These are phyloP conservation scores for Clarias pachynema DNA, from an alignment of 2,797 vertebrate genomes.

Conservation along the genomic window DNA sequence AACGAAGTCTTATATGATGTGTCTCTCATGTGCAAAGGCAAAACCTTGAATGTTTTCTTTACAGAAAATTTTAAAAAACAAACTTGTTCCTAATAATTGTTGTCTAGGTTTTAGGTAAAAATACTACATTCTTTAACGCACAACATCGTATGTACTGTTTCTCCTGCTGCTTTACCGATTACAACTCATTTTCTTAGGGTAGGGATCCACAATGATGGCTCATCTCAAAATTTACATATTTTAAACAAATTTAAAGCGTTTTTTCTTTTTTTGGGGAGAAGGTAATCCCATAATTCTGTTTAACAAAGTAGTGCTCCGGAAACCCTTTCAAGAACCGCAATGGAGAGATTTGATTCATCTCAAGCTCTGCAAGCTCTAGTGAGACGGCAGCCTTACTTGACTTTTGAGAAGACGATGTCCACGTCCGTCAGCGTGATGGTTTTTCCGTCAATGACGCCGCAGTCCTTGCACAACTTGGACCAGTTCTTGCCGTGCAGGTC, in stretches of 20 bases:
- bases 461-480: slow-evolving; percentile 96
- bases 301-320: not conserved
- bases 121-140: not conserved
- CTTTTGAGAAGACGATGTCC: slow-evolving; percentile 98
- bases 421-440: slow-evolving; percentile 91
- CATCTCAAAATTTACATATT: not conserved
- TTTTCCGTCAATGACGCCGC: slow-evolving; percentile 89
- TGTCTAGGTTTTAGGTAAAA: not conserved
- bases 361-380: not conserved
- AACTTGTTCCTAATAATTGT: not conserved
- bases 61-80: not conserved
- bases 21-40: not conserved
- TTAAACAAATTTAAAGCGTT: not conserved
- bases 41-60: not conserved
- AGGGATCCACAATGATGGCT: not conserved
- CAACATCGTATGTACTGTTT: not conserved
- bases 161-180: not conserved
- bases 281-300: not conserved
- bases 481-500: slow-evolving; percentile 98
- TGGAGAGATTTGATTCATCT: not conserved
- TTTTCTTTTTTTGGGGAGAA: too few relatives aligned
- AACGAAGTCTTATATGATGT: not conserved
- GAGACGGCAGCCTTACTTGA: slow-evolving; percentile 82
- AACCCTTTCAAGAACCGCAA: not conserved
- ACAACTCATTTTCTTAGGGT: not conserved